These are phyloP conservation scores for Loris lydekkerianus DNA, from an alignment of 2,797 vertebrate genomes.

Conservation along the genomic window DNA sequence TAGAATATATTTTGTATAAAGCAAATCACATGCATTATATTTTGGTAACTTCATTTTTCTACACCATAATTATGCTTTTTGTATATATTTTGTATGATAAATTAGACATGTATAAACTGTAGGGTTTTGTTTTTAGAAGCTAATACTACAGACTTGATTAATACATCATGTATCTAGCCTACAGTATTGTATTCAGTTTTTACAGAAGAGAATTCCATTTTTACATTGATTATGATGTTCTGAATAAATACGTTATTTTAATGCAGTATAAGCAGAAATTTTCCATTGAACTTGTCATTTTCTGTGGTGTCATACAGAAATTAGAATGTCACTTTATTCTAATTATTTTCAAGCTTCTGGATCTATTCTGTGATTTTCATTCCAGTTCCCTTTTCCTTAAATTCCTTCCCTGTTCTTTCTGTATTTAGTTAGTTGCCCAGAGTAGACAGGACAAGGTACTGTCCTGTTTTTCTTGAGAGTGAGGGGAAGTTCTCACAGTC, in stretches of 20 bases:
- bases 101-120: constrained; percentile 79
- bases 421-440: not conserved
- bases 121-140: constrained; percentile 64
- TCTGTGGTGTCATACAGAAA: constrained; percentile 56
- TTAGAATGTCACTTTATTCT: constrained; percentile 60
- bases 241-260: constrained; percentile 83
- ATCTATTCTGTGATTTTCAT: constrained; percentile 26
- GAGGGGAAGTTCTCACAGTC: not conserved
- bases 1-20: constrained; percentile 67
- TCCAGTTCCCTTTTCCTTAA: not conserved
- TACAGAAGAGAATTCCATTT: constrained; percentile 85
- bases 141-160: constrained; percentile 76
- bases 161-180: constrained; percentile 83
- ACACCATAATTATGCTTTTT: constrained; percentile 83
- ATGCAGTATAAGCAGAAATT: constrained; percentile 81
- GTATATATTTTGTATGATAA: constrained; percentile 84
- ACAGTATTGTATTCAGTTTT: constrained; percentile 83
- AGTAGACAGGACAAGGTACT: constrained; percentile 11
- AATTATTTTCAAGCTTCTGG: not conserved
- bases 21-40: constrained; percentile 68
- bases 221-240: constrained; percentile 82
- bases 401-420: not conserved
- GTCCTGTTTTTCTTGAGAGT: not conserved
- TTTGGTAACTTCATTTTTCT: constrained; percentile 82
- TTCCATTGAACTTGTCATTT: constrained; percentile 65